Conservation (phyloP, 2,888 invertebrate species). For the Horisme vitalbata region DNA sequence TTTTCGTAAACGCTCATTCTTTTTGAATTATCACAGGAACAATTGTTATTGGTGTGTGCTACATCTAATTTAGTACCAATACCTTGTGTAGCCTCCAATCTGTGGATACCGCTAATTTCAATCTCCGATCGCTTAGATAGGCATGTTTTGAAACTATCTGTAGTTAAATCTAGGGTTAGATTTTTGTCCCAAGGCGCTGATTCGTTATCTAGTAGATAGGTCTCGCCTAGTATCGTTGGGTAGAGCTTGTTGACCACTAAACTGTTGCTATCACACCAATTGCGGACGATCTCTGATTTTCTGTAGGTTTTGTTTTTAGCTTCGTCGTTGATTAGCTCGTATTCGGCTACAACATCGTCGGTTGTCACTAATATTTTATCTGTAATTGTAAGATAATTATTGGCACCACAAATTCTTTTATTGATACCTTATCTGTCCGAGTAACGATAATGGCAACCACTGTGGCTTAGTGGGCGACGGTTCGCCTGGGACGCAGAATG, state of each 20-base stretch:
- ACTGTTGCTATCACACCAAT: slow-evolving; percentile 72
- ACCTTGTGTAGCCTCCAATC: slow-evolving; percentile 43
- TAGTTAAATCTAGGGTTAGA: slow-evolving; percentile 52
- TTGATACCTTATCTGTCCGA: too few relatives aligned
- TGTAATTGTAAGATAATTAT: too few relatives aligned
- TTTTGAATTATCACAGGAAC: slow-evolving; percentile 36
- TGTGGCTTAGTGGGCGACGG: too few relatives aligned
- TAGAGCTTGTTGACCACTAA: slow-evolving; percentile 70
- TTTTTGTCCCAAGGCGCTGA: slow-evolving; percentile 55
- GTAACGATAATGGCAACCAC: too few relatives aligned
- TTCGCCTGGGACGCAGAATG: too few relatives aligned
- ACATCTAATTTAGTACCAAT: too few relatives aligned
- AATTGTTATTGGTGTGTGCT: too few relatives aligned
- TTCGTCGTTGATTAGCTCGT: slow-evolving; percentile 65
- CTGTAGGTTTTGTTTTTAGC: slow-evolving; percentile 46
- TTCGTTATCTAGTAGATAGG: slow-evolving; percentile 61
- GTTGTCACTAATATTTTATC: slow-evolving; percentile 85
- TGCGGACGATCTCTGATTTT: slow-evolving; percentile 69
- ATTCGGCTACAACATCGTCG: slow-evolving; percentile 84
- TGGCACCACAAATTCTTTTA: too few relatives aligned
- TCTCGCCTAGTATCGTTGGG: slow-evolving; percentile 70
- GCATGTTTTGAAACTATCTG: slow-evolving; percentile 62
- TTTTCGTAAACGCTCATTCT: slow-evolving; percentile 66
- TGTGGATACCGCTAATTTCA: slow-evolving; percentile 63
- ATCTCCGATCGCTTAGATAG: slow-evolving; percentile 48